Conservation (phyloP, 2,113 vertebrate genomes). For the Diphyllodes magnificus region DNA sequence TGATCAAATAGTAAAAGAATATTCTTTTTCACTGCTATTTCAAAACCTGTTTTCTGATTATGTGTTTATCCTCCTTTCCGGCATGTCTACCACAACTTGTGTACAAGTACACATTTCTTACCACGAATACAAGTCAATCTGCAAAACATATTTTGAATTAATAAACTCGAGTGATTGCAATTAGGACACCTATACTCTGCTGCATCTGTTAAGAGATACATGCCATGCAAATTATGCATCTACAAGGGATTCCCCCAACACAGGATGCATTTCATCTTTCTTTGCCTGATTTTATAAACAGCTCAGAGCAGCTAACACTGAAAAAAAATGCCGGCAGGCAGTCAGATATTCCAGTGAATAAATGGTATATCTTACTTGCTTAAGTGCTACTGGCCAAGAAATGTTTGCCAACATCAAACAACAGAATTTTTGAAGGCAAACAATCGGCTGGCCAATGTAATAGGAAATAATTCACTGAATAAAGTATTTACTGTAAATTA, state of each 20-base stretch:
- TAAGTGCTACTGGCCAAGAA: background rate
- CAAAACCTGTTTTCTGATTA: background rate
- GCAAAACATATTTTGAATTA: background rate
- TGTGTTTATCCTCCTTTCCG: background rate
- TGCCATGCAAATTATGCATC: background rate
- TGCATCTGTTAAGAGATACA: background rate
- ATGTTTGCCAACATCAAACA: background rate
- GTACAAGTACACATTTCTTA: background rate
- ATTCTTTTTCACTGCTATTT: background rate
- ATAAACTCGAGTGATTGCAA: background rate
- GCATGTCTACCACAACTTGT: background rate
- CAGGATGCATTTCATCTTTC: background rate
- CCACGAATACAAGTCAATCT: background rate
- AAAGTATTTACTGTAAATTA: background rate
- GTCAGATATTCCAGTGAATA: background rate
- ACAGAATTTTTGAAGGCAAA: background rate
- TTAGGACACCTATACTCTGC: background rate
- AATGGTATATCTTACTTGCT: background rate
- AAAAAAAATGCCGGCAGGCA: background rate
- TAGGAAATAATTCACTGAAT: background rate
- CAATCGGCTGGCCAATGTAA: background rate
- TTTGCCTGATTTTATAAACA: background rate
- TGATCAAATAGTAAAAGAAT: background rate
- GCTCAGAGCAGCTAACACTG: background rate
- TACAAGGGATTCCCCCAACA: background rate